phyloP scores from a whole-genome alignment of 1,140 invertebrate genomes.

The Drosophila tsacasi region DNA sequence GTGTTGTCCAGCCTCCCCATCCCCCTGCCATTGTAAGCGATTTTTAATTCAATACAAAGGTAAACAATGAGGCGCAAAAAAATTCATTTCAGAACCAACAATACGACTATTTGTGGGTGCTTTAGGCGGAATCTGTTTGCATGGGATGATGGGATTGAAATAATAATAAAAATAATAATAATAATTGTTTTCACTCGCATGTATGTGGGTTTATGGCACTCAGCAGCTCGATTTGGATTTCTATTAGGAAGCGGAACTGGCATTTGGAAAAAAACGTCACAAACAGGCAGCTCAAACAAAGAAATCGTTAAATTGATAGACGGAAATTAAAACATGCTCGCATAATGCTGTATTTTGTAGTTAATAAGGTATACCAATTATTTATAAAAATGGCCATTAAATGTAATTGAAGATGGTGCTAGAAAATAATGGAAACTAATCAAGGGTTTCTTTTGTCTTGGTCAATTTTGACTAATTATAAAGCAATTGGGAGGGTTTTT shows the following conservation, averaged over 20 bases:
- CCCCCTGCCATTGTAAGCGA: slow-evolving; percentile 68
- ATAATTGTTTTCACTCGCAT: slow-evolving; percentile 59
- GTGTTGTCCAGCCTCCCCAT: slow-evolving; percentile 40
- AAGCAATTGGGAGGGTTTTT: not conserved
- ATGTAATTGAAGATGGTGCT: slow-evolving; percentile 41
- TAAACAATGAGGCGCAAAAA: slow-evolving; percentile 68
- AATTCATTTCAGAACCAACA: slow-evolving; percentile 51
- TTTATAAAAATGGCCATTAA: slow-evolving; percentile 33
- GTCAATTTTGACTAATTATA: slow-evolving; percentile 16
- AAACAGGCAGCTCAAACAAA: slow-evolving; percentile 36
- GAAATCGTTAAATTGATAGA: slow-evolving; percentile 41
- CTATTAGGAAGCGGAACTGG: slow-evolving; percentile 71
- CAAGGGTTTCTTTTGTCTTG: slow-evolving; percentile 17
- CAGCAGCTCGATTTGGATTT: slow-evolving; percentile 35
- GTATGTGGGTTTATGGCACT: slow-evolving; percentile 57
- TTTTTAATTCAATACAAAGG: slow-evolving; percentile 70
- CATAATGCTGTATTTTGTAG: slow-evolving; percentile 17
- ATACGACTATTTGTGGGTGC: slow-evolving; percentile 24
- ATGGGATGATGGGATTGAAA: slow-evolving; percentile 39
- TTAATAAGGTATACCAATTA: slow-evolving; percentile 36
- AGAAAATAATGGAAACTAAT: slow-evolving; percentile 30
- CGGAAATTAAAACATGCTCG: slow-evolving; percentile 34
- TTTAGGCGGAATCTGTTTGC: not conserved
- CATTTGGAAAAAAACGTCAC: slow-evolving; percentile 53
- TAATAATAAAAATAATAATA: slow-evolving; percentile 66